phyloP scores from a whole-genome alignment of 2,113 vertebrate genomes.

The Callospermophilus lateralis region DNA sequence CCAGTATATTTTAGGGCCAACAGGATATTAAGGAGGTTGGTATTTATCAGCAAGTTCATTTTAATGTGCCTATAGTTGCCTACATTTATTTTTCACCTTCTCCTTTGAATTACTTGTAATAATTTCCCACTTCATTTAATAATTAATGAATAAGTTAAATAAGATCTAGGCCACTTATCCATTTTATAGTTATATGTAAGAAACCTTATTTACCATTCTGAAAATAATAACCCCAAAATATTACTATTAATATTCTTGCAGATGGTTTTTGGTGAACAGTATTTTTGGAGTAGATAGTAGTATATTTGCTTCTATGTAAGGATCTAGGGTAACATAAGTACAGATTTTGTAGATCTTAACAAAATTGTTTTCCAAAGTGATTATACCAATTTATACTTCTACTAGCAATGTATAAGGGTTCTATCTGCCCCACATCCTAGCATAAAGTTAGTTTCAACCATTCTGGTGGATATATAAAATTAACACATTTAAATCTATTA shows the following conservation, averaged over 20 bases:
- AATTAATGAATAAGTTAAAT: conserved; percentile 27
- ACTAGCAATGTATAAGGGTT: not conserved
- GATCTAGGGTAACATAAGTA: not conserved
- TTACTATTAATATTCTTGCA: not conserved
- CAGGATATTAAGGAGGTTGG: not conserved
- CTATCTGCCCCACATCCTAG: not conserved
- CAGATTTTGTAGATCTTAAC: conserved; percentile 17
- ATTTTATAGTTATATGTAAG: not conserved
- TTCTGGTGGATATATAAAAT: not conserved
- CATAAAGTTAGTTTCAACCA: not conserved
- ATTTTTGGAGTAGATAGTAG: not conserved
- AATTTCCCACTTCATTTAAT: conserved; percentile 3
- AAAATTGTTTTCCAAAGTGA: not conserved
- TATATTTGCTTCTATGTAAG: not conserved
- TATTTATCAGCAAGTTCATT: conserved; percentile 21
- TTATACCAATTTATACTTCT: not conserved
- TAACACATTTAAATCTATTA: conserved; percentile 45
- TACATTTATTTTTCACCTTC: not conserved
- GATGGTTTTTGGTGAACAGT: not conserved
- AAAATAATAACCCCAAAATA: not conserved
- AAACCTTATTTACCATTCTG: conserved; percentile 9
- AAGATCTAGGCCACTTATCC: not conserved
- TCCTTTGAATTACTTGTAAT: not conserved
- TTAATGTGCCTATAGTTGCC: not conserved
- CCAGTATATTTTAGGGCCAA: conserved; percentile 1